These are phyloP conservation scores for Indri indri DNA, from an alignment of 2,113 vertebrate genomes.

Conservation along the genomic window DNA sequence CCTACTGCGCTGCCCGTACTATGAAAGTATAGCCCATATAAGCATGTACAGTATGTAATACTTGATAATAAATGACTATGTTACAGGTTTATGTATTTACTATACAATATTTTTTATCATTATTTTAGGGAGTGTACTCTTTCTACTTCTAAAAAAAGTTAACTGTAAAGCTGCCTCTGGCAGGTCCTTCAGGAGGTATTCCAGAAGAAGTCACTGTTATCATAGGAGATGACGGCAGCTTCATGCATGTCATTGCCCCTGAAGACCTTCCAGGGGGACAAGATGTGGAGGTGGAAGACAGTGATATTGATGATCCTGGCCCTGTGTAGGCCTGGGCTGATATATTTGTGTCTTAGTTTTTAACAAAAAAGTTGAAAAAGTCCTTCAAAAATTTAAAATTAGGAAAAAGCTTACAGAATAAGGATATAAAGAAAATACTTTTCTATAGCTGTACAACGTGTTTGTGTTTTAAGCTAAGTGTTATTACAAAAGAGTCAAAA, in stretches of 20 bases:
- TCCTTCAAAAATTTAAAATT: background rate
- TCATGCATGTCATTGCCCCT: background rate
- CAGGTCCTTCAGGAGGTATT: background rate
- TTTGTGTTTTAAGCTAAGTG: background rate
- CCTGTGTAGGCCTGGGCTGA: background rate
- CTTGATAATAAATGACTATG: background rate
- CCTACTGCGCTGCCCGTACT: background rate
- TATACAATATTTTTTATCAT: background rate
- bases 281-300: background rate
- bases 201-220: background rate
- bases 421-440: background rate
- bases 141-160: background rate
- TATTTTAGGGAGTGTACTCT: background rate
- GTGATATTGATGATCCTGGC: background rate
- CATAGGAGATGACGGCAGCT: background rate
- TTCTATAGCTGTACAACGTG: background rate
- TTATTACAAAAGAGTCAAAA: background rate
- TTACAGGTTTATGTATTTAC: background rate
- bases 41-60: background rate
- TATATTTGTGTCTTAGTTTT: background rate
- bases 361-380: background rate
- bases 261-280: background rate
- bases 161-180: background rate
- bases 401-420: background rate
- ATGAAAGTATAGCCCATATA: background rate